phyloP scores from a whole-genome alignment of 2,888 invertebrate species.

The Tinea trinotella region DNA sequence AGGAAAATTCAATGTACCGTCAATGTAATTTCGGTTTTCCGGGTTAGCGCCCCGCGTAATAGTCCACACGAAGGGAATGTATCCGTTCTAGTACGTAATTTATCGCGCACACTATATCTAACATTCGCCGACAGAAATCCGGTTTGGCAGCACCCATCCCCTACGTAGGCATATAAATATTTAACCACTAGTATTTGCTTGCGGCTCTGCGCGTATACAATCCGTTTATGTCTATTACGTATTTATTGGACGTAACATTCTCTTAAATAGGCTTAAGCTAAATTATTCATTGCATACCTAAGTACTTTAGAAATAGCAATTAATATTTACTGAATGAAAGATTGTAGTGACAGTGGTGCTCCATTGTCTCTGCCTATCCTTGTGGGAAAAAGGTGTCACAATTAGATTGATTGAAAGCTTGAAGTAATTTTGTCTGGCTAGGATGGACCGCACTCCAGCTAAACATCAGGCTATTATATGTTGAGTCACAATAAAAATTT shows the following conservation, averaged over 20 bases:
- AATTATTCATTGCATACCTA: background rate
- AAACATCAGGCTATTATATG: too few species aligned
- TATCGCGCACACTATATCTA: constrained; percentile 14
- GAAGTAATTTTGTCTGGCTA: too few species aligned
- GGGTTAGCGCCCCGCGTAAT: constrained; percentile 53
- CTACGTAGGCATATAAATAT: background rate
- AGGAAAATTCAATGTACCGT: constrained; percentile 63
- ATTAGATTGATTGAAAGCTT: too few species aligned
- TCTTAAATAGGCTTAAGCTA: background rate
- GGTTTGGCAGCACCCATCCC: constrained; percentile 14
- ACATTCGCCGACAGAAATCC: constrained; percentile 13
- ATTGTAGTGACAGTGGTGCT: too few species aligned
- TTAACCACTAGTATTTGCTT: constrained; percentile 13
- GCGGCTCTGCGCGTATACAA: constrained; percentile 4
- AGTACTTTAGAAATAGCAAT: too few species aligned
- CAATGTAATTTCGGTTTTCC: constrained; percentile 65
- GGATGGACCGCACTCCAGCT: too few species aligned
- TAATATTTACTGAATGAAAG: background rate
- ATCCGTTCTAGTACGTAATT: constrained; percentile 18
- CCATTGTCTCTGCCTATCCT: too few species aligned
- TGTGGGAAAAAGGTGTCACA: too few species aligned
- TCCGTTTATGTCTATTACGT: constrained; percentile 7
- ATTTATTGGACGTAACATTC: background rate
- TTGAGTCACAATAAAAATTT: too few species aligned
- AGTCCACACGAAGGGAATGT: constrained; percentile 24